phyloP scores from a whole-genome alignment of 2,113 vertebrate genomes.

The Hemiprocne comata region DNA sequence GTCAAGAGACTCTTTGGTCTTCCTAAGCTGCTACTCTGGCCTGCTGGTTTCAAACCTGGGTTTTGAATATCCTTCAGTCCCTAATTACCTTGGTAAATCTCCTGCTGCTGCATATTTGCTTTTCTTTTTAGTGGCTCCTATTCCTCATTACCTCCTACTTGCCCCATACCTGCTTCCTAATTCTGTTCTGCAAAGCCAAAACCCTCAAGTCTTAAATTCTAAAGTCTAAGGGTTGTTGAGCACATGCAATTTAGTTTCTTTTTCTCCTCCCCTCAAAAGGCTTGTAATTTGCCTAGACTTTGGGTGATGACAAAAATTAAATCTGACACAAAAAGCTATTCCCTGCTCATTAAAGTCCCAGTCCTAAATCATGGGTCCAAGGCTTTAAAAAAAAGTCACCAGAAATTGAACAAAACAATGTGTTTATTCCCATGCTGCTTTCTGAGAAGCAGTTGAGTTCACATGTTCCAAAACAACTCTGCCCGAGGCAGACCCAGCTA shows the following conservation, averaged over 20 bases:
- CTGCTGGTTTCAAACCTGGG: background rate
- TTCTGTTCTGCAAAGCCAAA: constrained; percentile 9
- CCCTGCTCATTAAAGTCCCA: constrained; percentile 30
- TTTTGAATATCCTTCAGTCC: background rate
- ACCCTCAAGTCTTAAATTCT: background rate
- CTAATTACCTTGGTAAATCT: background rate
- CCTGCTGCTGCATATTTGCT: background rate
- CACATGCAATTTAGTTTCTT: constrained; percentile 37
- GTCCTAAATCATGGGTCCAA: constrained; percentile 21
- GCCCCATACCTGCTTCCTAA: constrained; percentile 21
- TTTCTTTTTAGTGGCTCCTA: background rate
- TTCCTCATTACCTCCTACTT: background rate
- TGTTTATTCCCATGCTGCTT: constrained; percentile 66
- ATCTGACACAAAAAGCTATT: constrained; percentile 42
- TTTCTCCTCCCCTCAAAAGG: constrained; percentile 27
- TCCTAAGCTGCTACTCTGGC: background rate
- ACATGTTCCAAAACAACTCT: constrained; percentile 62
- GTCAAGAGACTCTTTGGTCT: background rate
- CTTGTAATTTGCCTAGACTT: constrained; percentile 44
- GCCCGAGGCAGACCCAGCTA: constrained; percentile 32
- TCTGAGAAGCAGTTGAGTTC: constrained; percentile 63
- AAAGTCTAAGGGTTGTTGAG: constrained; percentile 31
- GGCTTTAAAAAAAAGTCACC: constrained; percentile 21
- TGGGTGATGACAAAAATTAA: constrained; percentile 49
- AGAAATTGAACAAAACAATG: constrained; percentile 65